Percentiles rank a stretch among this genome's conserved stretches.
phyloP scores from a whole-genome alignment of 2,113 vertebrate species.

The Macaca nemestrina region DNA sequence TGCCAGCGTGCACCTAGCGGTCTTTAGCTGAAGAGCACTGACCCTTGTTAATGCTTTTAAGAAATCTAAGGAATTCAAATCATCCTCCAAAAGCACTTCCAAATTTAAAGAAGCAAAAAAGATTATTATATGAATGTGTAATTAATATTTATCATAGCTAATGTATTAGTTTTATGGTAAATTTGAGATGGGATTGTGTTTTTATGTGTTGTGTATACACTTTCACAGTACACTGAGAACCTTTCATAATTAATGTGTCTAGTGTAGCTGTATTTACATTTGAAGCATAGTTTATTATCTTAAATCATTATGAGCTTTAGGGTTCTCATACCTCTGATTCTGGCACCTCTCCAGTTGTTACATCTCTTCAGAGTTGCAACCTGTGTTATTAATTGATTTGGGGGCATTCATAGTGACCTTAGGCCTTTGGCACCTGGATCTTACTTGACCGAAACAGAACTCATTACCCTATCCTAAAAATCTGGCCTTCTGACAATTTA shows the following conservation, averaged over 20 bases:
- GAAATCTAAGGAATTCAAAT: neutral
- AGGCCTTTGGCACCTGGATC: neutral
- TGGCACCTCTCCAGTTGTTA: neutral
- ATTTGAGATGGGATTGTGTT: slow-evolving; percentile 30
- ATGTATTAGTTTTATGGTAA: slow-evolving; percentile 27
- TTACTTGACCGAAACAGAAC: slow-evolving; percentile 38
- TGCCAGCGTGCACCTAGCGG: neutral
- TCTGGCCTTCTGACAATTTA: slow-evolving; percentile 42
- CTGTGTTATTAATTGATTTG: slow-evolving; percentile 14
- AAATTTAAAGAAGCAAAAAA: slow-evolving; percentile 4
- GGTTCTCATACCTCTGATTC: neutral
- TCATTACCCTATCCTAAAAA: slow-evolving; percentile 41
- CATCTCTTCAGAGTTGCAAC: neutral
- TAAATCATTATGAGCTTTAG: neutral
- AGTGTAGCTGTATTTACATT: neutral
- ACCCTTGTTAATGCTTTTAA: neutral
- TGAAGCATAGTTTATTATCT: slow-evolving; percentile 4
- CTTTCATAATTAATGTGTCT: neutral
- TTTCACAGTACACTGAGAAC: neutral
- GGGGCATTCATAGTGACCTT: neutral
- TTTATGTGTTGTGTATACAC: neutral
- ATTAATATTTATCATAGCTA: slow-evolving; percentile 50
- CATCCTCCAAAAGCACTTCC: neutral
- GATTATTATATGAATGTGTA: slow-evolving; percentile 2
- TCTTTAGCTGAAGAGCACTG: neutral